Evolutionary conservation across 2,888 invertebrate species (phyloP), one percentile per base, ranked within the genome.

Genomic region (Augochlorella aurata): DNA sequence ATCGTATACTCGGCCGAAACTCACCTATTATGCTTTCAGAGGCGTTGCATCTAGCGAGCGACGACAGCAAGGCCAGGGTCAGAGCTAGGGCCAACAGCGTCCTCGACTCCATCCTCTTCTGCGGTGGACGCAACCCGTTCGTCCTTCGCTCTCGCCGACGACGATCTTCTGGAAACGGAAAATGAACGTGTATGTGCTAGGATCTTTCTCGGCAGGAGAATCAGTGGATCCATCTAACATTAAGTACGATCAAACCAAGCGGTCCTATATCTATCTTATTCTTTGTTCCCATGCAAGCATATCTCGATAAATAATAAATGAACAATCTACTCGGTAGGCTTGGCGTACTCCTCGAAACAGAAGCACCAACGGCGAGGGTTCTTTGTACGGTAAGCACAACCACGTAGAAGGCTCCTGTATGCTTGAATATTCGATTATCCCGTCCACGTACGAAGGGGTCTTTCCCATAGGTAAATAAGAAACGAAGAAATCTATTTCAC

Each of bases 21-120:
- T 90, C 82, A 92, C 92, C 92, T 89, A 90, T 91, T 87, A 93
- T 92, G 86, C 91, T 92, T 81, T 93, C 92, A 79, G 92, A 90
- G 71, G 89, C 90, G 76, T 86, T 85, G 88, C 90, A 92, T 58
- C 76, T 88, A 66, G 81, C 85, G 58, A 83, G 73, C 72, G 87
- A 82, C 74, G 89, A 84, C 38, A 91, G 85, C 73, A 90, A 84
- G 79, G 89, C 83, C 88, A 92, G 87, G 80, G 88, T 87, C 77
- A 91, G 85, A 77, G 85, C 79, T 63, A 89, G 83, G 73, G 87
- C 86, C 81, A 90, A 82, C 86, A 82, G 84, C 83, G 84, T 85
- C 82, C 67, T 79, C 52, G 80, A 71, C 74, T 85, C 86, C 90
- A 90, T 90, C 52, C 70, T 89, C 65, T 2, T 24, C 47, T 45